Percentiles rank a stretch among this genome's conserved stretches.
Conservation (phyloP, 2,888 invertebrate species). For the Drosophila tripunctata region DNA sequence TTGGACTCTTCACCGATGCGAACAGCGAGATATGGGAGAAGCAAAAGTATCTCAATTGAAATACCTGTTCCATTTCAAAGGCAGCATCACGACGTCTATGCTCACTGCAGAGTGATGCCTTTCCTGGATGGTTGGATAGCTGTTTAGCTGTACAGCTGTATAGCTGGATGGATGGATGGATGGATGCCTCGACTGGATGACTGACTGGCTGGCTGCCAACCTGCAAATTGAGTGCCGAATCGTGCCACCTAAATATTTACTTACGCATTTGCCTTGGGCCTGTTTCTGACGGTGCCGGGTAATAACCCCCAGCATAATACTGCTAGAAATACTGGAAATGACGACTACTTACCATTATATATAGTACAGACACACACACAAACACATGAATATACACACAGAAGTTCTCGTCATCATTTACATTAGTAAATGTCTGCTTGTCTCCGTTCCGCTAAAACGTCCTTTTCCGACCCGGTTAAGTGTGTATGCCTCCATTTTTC, state of each 20-base stretch:
- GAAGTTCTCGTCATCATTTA: conserved; percentile 14
- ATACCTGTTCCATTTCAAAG: conserved; percentile 47
- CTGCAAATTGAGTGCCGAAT: conserved; percentile 25
- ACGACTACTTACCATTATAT: conserved; percentile 3
- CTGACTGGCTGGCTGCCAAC: conserved; percentile 20
- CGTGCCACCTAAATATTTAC: conserved; percentile 30
- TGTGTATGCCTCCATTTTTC: conserved; percentile 8
- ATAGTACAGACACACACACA: neutral
- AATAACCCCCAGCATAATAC: conserved; percentile 30
- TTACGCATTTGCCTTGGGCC: conserved; percentile 18
- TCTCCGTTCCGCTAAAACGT: conserved; percentile 4
- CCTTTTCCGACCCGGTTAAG: conserved; percentile 6
- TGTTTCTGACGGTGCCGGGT: conserved; percentile 33
- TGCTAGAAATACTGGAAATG: neutral
- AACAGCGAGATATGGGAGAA: conserved; percentile 7
- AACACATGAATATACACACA: neutral
- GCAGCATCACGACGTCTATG: neutral
- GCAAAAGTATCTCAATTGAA: conserved; percentile 63
- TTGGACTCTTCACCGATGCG: conserved; percentile 19
- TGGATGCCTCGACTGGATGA: neutral
- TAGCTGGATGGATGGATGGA: neutral
- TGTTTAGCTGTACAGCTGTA: neutral
- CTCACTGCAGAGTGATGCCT: neutral
- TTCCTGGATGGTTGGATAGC: neutral
- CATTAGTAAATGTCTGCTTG: conserved; percentile 7